Evolutionary conservation across 2,797 vertebrate species (phyloP), one percentile per base, ranked within the genome.

Genomic region (Falco rusticolus): DNA sequence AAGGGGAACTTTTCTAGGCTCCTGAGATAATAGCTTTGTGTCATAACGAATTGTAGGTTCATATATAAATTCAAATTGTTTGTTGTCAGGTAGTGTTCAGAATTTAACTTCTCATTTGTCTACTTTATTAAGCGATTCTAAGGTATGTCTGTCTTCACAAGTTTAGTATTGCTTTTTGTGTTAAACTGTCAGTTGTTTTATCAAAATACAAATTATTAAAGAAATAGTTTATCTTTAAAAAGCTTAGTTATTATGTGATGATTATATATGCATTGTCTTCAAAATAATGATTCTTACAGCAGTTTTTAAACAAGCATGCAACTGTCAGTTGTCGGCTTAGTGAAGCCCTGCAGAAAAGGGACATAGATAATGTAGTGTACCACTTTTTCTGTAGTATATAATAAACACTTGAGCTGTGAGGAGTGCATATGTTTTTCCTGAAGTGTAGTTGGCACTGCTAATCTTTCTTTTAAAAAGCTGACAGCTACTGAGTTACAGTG

Each of bases 361-460:
- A 60, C 22, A 1, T 8, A 48, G 79, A 61, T 92, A 91, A 94
- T 71, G 45, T 53, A 81, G 75, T 37, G 34, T 31, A 76, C 24
- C 22, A 10, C 37, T 90, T 87, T 90, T 94, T 81, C 82, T 90
- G 66, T 79, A 74, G 45, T 43, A 22, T 84, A 33, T 84, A 76
- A 76, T 76, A 87, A 94, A 93, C 39, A 60, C 63, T 90, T 72
- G 33, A 84, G 63, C 76, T 94, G 85, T 84, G 87, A 82, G 85
- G 61, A 69, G 63, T 59, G 82, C 50, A 92, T 45, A 65, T 87
- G 59, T 87, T 94, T 93, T 92, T 96, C 68, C 64, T 80, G 90
- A 91, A 70, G 83, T 96, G 37, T 80, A 94, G 87, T 31, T 93
- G 59, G 72, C 77, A 43, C 24, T 79, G 51, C 43, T 94, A 48